Conservation (phyloP, 2,888 invertebrate genomes). For the Blastobasis lacticolella region DNA sequence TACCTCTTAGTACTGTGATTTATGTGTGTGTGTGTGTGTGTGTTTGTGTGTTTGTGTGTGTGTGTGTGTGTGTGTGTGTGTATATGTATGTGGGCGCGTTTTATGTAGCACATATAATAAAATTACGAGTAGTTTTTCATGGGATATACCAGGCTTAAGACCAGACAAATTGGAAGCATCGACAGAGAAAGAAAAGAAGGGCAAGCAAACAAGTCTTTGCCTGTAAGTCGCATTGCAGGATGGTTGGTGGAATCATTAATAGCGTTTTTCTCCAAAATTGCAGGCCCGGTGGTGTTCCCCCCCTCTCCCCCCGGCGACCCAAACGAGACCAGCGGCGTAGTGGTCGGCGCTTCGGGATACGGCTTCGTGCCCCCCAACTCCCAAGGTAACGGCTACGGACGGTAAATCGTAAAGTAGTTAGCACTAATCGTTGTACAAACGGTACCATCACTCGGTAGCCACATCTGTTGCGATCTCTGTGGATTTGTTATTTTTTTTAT, state of each 20-base stretch:
- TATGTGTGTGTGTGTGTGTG: not conserved
- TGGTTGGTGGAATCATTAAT: too few species aligned
- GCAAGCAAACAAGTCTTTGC: too few species aligned
- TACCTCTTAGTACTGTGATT: too few species aligned
- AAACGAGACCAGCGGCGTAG: slow-evolving; percentile 84
- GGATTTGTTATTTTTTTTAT: too few species aligned
- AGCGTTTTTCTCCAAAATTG: slow-evolving; percentile 17
- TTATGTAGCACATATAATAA: not conserved
- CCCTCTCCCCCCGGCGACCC: slow-evolving; percentile 79
- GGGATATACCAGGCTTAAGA: too few species aligned
- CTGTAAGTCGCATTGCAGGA: too few species aligned
- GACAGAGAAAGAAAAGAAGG: too few species aligned
- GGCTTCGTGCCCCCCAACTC: slow-evolving; percentile 87
- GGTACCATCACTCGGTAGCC: too few species aligned
- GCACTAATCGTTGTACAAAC: slow-evolving; percentile 34
- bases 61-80: not conserved
- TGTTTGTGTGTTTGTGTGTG: not conserved
- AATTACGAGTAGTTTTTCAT: too few species aligned
- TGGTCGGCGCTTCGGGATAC: slow-evolving; percentile 88
- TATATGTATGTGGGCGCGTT: not conserved
- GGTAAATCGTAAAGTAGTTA: slow-evolving; percentile 54
- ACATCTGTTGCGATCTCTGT: too few species aligned
- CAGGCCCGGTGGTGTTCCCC: slow-evolving; percentile 89
- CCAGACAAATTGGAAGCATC: too few species aligned
- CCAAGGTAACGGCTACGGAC: slow-evolving; percentile 74